These are phyloP conservation scores for Axea sp. DNA, from an alignment of 2,888 invertebrate species.

Conservation along the genomic window DNA sequence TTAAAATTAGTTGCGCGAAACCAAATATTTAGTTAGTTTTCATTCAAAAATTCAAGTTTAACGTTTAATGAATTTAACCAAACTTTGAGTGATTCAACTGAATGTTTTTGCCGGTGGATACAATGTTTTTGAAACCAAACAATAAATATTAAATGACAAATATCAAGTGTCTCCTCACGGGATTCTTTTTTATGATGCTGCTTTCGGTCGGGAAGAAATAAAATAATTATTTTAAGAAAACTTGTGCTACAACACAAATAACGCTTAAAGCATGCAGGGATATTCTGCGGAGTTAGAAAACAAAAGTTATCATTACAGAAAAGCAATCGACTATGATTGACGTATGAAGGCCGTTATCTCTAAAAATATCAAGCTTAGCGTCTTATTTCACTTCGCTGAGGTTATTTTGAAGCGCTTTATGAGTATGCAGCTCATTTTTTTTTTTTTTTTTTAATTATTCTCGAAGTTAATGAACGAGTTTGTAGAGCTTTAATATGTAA, in stretches of 20 bases:
- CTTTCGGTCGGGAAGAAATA: not conserved
- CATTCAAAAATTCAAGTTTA: too few species aligned
- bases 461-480: conserved; percentile 18
- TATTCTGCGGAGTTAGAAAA: conserved; percentile 51
- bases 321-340: conserved; percentile 69
- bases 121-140: too few species aligned
- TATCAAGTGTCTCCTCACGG: too few species aligned
- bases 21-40: too few species aligned
- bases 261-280: conserved; percentile 59
- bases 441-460: conserved; percentile 8
- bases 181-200: too few species aligned
- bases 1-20: too few species aligned
- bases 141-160: too few species aligned
- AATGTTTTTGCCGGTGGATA: too few species aligned
- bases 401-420: conserved; percentile 32
- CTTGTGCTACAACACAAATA: conserved; percentile 57
- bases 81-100: too few species aligned
- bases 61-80: too few species aligned
- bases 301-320: conserved; percentile 65
- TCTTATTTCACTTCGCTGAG: conserved; percentile 15
- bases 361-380: conserved; percentile 67
- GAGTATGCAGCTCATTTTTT: not conserved
- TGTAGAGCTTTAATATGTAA: conserved; percentile 1
- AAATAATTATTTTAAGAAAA: conserved; percentile 53
- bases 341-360: conserved; percentile 65